Percentiles rank a stretch among this genome's conserved stretches.
Evolutionary conservation across 2,113 vertebrate species (phyloP).

Genomic region (Leiothrix lutea): DNA sequence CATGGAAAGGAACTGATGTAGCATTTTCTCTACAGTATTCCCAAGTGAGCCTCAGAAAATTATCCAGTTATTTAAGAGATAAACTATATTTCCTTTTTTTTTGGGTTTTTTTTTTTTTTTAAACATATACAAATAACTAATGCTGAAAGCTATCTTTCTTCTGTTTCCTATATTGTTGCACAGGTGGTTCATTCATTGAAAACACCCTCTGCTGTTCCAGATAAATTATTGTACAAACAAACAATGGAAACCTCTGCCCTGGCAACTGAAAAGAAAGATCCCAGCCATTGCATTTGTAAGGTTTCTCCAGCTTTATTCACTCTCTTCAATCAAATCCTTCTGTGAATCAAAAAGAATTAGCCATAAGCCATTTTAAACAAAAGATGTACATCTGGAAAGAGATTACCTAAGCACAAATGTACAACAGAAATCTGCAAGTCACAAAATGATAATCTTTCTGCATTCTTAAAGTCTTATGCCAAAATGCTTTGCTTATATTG

Average conservation of each 20-base stretch:
- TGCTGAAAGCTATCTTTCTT: conserved; percentile 43
- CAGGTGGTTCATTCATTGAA: conserved; percentile 66
- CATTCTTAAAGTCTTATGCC: conserved; percentile 1
- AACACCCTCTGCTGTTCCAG: conserved; percentile 50
- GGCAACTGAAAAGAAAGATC: conserved; percentile 3
- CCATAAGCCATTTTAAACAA: conserved; percentile 15
- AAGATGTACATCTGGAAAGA: neutral
- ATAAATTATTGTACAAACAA: conserved; percentile 65
- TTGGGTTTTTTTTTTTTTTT: too few species aligned
- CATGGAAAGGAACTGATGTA: neutral
- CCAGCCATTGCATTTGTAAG: neutral
- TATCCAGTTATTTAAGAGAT: neutral
- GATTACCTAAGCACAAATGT: neutral
- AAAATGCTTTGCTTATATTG: neutral
- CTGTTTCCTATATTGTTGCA: conserved; percentile 28
- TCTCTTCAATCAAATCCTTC: conserved; percentile 35
- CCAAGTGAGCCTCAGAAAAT: neutral
- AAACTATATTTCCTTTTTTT: neutral
- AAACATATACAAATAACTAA: neutral
- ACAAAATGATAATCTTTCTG: neutral
- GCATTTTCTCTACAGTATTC: neutral
- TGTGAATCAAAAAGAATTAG: conserved; percentile 25
- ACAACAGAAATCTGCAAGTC: neutral
- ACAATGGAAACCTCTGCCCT: conserved; percentile 55
- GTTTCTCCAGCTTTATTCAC: neutral